Evolutionary conservation across 2,888 invertebrate species (phyloP), one percentile per base, ranked within the genome.

Genomic region (Tenthredo scrophulariae): DNA sequence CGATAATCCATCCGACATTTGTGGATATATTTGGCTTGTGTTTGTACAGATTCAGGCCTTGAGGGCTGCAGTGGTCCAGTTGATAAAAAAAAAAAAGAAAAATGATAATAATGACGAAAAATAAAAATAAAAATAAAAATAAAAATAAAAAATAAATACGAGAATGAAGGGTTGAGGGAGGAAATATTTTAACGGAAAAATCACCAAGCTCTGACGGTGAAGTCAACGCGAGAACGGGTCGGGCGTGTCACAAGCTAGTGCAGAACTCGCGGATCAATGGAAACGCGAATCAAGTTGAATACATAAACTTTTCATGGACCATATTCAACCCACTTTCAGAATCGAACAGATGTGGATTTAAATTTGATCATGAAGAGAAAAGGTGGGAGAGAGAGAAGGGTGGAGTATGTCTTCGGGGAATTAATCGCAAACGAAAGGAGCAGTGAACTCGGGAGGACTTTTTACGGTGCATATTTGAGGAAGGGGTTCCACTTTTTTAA

Each of bases 191-290:
- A 22, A 0, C 22, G 6, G 26, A 26, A 62, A 62, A 26, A 15
- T 74, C 72, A 18, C n/a, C n/a, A 33, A 18, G 33, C 70, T 86
- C 86, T 80, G 85, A 75, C 84, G 85, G 7, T 10, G 13, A 62
- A 62, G 22, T 62, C 62, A 26, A 62, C 62, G 26, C 46, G 46
- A 46, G 46, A 26, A 62, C 4, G 62, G 22, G 22, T 26, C 80
- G 86, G 84, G 62, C 84, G 84, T 86, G 87, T 85, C 84, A 85
- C n/a, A 80, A 75, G 77, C 82, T 37, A 67, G 37, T 80, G 80
- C 67, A 72, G 84, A 75, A 40, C 72, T n/a, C 40, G 10, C 29
- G 72, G 72, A 74, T 74, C 72, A 74, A 74, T 74, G 72, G 72
- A 13, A 43, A 74, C 43, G 40, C n/a, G 72, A 43, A 74, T 43